Percentiles rank a stretch among this genome's conserved stretches.
Evolutionary conservation across 2,113 vertebrate genomes (phyloP).

Genomic region (Eublepharis macularius): DNA sequence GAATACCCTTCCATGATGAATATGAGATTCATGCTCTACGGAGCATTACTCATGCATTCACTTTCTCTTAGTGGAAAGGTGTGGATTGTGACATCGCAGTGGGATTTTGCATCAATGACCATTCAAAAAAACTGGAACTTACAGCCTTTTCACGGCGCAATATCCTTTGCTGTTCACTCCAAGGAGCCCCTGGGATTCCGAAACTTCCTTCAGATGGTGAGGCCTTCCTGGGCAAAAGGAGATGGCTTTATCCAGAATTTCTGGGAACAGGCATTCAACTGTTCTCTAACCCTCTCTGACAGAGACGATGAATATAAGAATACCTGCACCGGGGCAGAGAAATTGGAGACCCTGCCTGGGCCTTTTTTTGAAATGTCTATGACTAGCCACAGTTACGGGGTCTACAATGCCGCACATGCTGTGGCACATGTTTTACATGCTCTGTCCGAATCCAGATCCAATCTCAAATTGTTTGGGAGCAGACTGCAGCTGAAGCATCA

Average conservation of each 20-base stretch:
- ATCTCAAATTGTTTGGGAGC: neutral
- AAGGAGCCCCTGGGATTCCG: neutral
- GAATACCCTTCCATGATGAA: neutral
- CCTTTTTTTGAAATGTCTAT: too few species aligned
- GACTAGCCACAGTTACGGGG: too few species aligned
- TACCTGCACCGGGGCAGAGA: too few species aligned
- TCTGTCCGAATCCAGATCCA: neutral
- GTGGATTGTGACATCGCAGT: neutral
- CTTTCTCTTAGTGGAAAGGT: too few species aligned
- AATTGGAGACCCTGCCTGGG: too few species aligned
- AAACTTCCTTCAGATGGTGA: neutral
- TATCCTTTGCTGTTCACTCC: neutral
- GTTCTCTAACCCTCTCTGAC: too few species aligned
- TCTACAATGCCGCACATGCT: too few species aligned
- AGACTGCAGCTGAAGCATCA: neutral
- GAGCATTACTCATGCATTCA: too few species aligned
- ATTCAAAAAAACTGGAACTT: neutral
- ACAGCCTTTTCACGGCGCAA: neutral
- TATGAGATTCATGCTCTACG: too few species aligned
- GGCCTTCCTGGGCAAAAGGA: neutral
- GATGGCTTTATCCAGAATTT: conserved; percentile 2
- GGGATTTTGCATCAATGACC: neutral
- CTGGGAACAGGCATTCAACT: too few species aligned
- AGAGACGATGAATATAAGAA: too few species aligned
- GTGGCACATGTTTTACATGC: neutral